A percentile compares a stretch with the other conserved stretches of the same genome.
Evolutionary conservation across 2,797 vertebrate genomes (phyloP).

Genomic region (Tamandua tetradactyla): DNA sequence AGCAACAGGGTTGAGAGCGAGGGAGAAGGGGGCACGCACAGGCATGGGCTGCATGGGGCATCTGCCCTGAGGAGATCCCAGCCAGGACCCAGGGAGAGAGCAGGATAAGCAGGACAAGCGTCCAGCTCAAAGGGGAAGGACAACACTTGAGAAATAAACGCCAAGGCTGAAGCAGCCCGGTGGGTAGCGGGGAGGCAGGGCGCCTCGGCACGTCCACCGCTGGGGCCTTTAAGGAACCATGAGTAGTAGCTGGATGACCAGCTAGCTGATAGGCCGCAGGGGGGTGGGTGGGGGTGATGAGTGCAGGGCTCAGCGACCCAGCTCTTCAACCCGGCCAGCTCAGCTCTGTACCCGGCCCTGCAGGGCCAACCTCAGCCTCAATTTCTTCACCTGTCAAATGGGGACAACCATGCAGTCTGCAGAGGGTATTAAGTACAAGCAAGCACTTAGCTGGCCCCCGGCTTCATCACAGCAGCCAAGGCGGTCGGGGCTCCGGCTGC

Average conservation of each 20-base stretch:
- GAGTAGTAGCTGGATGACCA: too few relatives aligned
- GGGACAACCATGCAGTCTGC: not conserved
- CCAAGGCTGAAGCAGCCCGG: accelerated
- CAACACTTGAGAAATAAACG: too few relatives aligned
- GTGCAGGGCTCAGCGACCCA: not conserved
- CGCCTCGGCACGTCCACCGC: not conserved
- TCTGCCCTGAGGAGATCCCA: not conserved
- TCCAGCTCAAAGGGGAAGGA: not conserved
- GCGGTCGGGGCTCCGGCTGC: accelerated
- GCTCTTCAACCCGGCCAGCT: not conserved
- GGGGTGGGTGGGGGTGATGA: too few relatives aligned
- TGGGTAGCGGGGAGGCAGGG: accelerated
- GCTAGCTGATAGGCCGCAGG: too few relatives aligned
- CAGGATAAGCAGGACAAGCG: not conserved
- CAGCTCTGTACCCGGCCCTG: not conserved
- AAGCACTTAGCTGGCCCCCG: accelerated
- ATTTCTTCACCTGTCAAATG: not conserved
- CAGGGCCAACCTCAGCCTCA: not conserved
- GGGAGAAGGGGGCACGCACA: too few relatives aligned
- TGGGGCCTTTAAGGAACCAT: not conserved
- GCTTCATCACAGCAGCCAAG: accelerated
- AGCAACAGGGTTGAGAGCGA: accelerated
- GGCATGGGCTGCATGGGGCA: accelerated
- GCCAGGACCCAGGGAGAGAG: not conserved
- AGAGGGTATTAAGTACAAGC: accelerated